Conservation (phyloP, 2,888 invertebrate genomes). For the Chrysodeixis includens region DNA sequence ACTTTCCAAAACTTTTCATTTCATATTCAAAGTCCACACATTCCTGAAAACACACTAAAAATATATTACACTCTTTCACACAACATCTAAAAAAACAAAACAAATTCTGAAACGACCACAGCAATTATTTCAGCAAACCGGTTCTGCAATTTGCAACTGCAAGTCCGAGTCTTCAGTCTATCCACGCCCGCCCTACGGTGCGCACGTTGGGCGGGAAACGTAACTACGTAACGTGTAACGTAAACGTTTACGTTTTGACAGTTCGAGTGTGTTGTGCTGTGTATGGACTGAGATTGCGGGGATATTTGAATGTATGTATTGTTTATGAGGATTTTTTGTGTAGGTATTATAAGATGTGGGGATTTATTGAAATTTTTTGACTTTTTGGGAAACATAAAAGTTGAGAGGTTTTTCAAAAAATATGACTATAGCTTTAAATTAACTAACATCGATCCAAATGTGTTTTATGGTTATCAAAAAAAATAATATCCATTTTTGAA, state of each 20-base stretch:
- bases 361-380: neutral
- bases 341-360: neutral
- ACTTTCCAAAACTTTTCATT: no score
- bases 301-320: slow-evolving; percentile 48
- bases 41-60: no score
- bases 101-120: slow-evolving; percentile 12
- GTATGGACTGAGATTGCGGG: slow-evolving; percentile 26
- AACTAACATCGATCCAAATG: no score
- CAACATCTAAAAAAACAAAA: slow-evolving; percentile 5
- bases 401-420: neutral
- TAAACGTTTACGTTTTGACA: slow-evolving; percentile 50
- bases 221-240: slow-evolving; percentile 46
- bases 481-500: no score
- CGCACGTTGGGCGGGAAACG: slow-evolving; percentile 68
- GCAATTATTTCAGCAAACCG: slow-evolving; percentile 23
- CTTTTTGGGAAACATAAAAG: neutral
- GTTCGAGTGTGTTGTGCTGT: slow-evolving; percentile 46
- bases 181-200: slow-evolving; percentile 69
- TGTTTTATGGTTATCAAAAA: no score
- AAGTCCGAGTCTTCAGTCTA: slow-evolving; percentile 62
- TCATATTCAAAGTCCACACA: no score
- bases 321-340: neutral
- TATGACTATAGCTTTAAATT: neutral
- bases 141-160: slow-evolving; percentile 65
- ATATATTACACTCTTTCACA: no score